Conservation (phyloP, 2,888 invertebrate genomes). For the Chrysopilus asiliformis region DNA sequence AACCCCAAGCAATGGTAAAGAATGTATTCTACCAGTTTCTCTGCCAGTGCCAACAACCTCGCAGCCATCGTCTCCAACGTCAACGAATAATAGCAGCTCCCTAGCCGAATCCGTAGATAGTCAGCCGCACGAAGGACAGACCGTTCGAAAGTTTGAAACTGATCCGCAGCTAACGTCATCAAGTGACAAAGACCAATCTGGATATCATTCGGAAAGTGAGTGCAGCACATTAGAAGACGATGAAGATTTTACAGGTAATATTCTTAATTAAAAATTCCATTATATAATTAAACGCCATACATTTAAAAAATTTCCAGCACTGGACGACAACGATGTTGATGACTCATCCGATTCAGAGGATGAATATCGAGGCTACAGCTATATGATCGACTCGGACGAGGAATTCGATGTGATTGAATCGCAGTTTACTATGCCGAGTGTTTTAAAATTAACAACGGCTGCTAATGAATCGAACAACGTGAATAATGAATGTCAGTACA, state of each 20-base stretch:
- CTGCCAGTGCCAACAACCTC: too few relatives aligned
- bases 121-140: too few relatives aligned
- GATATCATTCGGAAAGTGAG: not conserved
- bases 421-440: not conserved
- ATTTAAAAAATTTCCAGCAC: not conserved
- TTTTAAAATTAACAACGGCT: not conserved
- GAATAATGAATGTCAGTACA: not conserved
- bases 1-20: too few relatives aligned
- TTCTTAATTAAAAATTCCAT: not conserved
- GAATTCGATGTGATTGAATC: not conserved
- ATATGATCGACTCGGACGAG: constrained; percentile 1
- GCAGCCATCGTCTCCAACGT: not conserved
- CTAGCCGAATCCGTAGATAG: too few relatives aligned
- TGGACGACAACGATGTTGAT: constrained; percentile 2
- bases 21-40: too few relatives aligned
- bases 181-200: too few relatives aligned
- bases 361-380: constrained; percentile 9
- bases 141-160: too few relatives aligned
- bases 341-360: constrained; percentile 13
- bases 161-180: too few relatives aligned
- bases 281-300: not conserved
- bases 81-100: constrained; percentile 5
- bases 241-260: not conserved
- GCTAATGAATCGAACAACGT: not conserved
- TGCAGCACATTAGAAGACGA: not conserved